These are phyloP conservation scores for Uropsilus gracilis DNA, from an alignment of 2,113 vertebrate genomes.

Conservation along the genomic window DNA sequence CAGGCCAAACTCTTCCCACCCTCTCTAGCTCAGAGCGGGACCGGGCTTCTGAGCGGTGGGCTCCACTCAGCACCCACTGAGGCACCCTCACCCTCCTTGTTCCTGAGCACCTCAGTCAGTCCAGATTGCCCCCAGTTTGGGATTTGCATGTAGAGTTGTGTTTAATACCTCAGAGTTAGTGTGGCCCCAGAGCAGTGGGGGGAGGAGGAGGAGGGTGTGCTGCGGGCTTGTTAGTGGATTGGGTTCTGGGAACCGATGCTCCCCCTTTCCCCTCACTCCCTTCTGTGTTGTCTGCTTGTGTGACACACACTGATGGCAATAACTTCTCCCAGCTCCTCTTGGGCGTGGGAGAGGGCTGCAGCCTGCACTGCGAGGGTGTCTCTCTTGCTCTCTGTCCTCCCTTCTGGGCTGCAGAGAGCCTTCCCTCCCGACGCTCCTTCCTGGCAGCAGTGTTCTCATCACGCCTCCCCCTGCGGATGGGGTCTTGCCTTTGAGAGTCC, in stretches of 20 bases:
- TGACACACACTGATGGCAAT: slow-evolving; percentile 88
- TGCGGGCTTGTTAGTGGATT: slow-evolving; percentile 76
- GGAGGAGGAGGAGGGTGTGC: slow-evolving; percentile 32
- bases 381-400: not conserved
- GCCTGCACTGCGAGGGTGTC: not conserved
- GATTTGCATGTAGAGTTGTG: slow-evolving; percentile 76
- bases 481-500: slow-evolving; percentile 77
- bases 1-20: not conserved
- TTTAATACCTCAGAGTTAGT: slow-evolving; percentile 87
- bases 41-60: not conserved
- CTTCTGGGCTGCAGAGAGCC: slow-evolving; percentile 55
- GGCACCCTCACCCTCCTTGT: not conserved
- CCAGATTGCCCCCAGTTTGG: slow-evolving; percentile 48
- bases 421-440: not conserved
- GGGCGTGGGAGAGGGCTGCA: slow-evolving; percentile 70
- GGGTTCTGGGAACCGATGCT: slow-evolving; percentile 54
- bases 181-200: slow-evolving; percentile 75
- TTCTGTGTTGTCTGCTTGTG: slow-evolving; percentile 84
- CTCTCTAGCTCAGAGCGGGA: not conserved
- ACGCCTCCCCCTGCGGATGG: slow-evolving; percentile 59
- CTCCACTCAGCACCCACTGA: not conserved
- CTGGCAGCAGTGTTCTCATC: slow-evolving; percentile 40
- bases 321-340: slow-evolving; percentile 84
- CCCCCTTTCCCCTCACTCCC: slow-evolving; percentile 36
- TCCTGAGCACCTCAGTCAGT: not conserved